Base-by-base conservation (phyloP, 2,888 invertebrate genomes). In the Willowsia nigromaculata region DNA sequence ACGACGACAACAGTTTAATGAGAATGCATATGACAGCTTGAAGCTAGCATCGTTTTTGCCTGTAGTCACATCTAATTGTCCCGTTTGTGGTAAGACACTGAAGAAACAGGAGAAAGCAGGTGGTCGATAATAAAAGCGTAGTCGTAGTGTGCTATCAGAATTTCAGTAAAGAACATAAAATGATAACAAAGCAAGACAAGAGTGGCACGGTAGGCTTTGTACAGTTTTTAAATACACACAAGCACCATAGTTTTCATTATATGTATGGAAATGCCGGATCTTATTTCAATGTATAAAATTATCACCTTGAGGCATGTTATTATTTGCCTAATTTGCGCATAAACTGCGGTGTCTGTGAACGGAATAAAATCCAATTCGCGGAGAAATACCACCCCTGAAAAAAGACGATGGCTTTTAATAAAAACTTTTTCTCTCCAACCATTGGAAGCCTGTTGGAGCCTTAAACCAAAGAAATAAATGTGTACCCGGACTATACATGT, bases 61-160 rank as follows among this genome's bases (percentile, higher is more conserved):
- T 71, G 40, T 13, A 40, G 37, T 71, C 22, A 37, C 62, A 62
- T 30, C 62, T 30, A 62, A 62, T 62, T 30, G 30, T 62, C 62
- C 62, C 62, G 62, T 56, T 56, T 62, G 62, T 30, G 30, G 30
- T 62, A 30, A 62, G 62, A 62, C 71, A 37, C 33, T 22, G 74
- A 22, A 74, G 27, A 40, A 74, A 37, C 25, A 74, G 11, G 71
- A 33, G 80, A 80, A 80, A 80, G 80, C 80, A 80, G 80, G 80
- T 80, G 80, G 80, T 80, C 80, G 80, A 80, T 80, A 80, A 56
- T 80, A 59, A 18, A 47, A 47, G 50, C 13, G n/a, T n/a, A 47
- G 27, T 13, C 25, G 22, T 53, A 53, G n/a, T 5, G 25, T 59
- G 25, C 22, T 62, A 4, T 15, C 30, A 62, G n/a, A 62, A n/a